These are phyloP conservation scores for Ephestia elutella DNA, from an alignment of 1,140 invertebrate genomes.

Conservation along the genomic window DNA sequence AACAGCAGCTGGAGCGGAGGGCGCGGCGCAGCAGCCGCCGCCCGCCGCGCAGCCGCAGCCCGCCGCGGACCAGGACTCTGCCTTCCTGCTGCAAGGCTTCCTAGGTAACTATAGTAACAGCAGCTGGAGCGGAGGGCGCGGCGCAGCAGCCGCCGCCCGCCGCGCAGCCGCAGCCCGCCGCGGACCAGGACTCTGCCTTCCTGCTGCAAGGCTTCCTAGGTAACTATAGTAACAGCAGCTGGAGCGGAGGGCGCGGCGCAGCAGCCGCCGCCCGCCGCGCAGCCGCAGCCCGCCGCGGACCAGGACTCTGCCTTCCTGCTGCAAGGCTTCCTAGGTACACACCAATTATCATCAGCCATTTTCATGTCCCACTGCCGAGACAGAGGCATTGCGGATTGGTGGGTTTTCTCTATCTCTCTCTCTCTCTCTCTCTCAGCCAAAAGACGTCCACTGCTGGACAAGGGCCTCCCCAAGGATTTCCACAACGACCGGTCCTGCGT, in stretches of 20 bases:
- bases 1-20: slow-evolving; percentile 20
- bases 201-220: slow-evolving; percentile 54
- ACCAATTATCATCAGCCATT: not conserved
- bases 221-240: slow-evolving; percentile 15
- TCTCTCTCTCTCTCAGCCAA: too few species aligned
- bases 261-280: slow-evolving; percentile 33
- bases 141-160: slow-evolving; percentile 69
- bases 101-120: slow-evolving; percentile 26
- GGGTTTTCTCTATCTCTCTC: too few species aligned
- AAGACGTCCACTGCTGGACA: too few species aligned
- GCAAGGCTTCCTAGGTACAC: slow-evolving; percentile 45
- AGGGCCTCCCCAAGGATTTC: too few species aligned
- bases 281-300: slow-evolving; percentile 20
- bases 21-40: slow-evolving; percentile 77
- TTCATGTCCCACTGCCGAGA: too few species aligned
- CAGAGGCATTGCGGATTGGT: too few species aligned
- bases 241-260: slow-evolving; percentile 79
- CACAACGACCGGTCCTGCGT: too few species aligned
- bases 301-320: slow-evolving; percentile 44
- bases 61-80: slow-evolving; percentile 16
- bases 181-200: slow-evolving; percentile 28
- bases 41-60: slow-evolving; percentile 31
- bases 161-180: slow-evolving; percentile 26
- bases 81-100: slow-evolving; percentile 54
- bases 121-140: slow-evolving; percentile 76